Conservation (phyloP, 2,113 vertebrate species). For the Pterocles gutturalis region DNA sequence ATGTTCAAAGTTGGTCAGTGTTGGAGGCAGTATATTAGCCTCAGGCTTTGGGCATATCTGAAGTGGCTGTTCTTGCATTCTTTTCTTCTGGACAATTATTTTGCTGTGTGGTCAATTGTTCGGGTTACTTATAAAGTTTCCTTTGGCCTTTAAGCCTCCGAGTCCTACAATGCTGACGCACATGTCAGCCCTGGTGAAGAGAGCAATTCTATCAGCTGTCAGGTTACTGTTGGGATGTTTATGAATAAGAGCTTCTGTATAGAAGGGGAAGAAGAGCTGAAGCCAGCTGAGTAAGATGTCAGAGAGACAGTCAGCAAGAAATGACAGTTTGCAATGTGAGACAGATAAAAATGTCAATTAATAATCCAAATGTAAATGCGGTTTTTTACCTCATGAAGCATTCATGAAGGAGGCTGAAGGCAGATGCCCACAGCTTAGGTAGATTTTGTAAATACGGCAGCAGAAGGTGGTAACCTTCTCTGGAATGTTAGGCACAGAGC, state of each 20-base stretch:
- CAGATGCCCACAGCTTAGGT: background rate
- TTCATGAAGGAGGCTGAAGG: background rate
- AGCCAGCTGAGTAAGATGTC: background rate
- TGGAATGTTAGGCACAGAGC: background rate
- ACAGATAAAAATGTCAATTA: slow-evolving; percentile 7
- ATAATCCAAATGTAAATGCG: background rate
- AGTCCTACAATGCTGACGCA: background rate
- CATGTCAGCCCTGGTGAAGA: background rate
- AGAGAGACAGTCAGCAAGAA: background rate
- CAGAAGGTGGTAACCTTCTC: background rate
- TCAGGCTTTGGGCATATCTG: background rate
- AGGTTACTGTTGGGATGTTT: background rate
- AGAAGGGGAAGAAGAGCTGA: background rate
- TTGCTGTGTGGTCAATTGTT: background rate
- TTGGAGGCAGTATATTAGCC: background rate
- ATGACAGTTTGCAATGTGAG: background rate
- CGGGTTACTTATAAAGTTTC: background rate
- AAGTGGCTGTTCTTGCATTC: background rate
- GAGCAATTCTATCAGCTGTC: background rate
- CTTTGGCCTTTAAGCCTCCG: background rate
- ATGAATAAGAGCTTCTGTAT: background rate
- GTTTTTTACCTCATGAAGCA: background rate
- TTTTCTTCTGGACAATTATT: background rate
- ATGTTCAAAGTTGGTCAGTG: background rate
- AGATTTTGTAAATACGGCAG: background rate